These are phyloP conservation scores for Bilobella aurantiaca DNA, from an alignment of 1,140 invertebrate species.

Conservation along the genomic window DNA sequence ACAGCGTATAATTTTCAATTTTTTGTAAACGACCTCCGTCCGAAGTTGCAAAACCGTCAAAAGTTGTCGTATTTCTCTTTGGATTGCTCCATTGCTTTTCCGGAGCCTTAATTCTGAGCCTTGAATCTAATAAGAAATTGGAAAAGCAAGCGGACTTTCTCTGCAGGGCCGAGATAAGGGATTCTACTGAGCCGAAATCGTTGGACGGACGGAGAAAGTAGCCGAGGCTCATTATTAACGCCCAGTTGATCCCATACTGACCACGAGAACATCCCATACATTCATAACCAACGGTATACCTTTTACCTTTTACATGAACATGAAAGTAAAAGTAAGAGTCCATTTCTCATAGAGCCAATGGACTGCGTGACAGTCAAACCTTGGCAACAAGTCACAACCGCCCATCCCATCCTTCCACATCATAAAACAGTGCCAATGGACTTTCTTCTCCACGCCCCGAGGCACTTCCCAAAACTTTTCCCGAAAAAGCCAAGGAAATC, in stretches of 20 bases:
- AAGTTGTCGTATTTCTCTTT: too few species aligned
- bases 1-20: too few species aligned
- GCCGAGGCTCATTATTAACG: slow-evolving; percentile 34
- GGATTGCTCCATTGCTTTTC: too few species aligned
- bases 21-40: too few species aligned
- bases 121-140: slow-evolving; percentile 15
- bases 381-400: slow-evolving; percentile 8
- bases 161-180: slow-evolving; percentile 36
- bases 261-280: neutral
- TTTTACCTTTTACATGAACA: neutral
- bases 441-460: neutral
- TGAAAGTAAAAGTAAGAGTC: neutral
- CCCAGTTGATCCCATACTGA: slow-evolving; percentile 20
- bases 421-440: slow-evolving; percentile 23
- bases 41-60: too few species aligned
- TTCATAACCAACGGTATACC: neutral
- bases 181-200: slow-evolving; percentile 35
- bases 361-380: neutral
- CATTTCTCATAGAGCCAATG: neutral
- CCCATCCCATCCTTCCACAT: slow-evolving; percentile 29
- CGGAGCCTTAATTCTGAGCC: neutral
- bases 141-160: slow-evolving; percentile 30
- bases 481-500: neutral
- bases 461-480: neutral
- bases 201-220: slow-evolving; percentile 29